These are phyloP conservation scores for Phasia obesa DNA, from an alignment of 2,888 invertebrate species.

Conservation along the genomic window DNA sequence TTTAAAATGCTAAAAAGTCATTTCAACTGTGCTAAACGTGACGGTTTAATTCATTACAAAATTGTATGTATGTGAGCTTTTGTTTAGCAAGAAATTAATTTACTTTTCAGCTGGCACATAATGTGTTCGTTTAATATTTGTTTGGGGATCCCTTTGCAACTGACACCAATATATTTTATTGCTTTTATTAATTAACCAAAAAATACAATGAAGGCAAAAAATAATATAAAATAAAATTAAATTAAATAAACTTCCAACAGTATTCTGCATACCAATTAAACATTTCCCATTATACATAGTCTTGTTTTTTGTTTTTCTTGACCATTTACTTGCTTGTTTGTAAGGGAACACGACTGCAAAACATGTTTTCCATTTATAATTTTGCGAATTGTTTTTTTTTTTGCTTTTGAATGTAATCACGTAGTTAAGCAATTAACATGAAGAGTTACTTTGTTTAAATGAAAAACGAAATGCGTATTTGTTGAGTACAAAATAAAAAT, in stretches of 20 bases:
- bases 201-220: conserved; percentile 32
- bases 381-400: conserved; percentile 60
- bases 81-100: conserved; percentile 11
- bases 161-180: conserved; percentile 65
- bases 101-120: conserved; percentile 22
- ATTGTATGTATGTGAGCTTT: no score
- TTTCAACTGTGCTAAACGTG: no score
- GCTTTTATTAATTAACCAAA: conserved; percentile 63
- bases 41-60: no score
- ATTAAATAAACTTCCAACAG: conserved; percentile 25
- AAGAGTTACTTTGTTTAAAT: conserved; percentile 58
- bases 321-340: not conserved
- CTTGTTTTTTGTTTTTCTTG: not conserved
- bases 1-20: no score
- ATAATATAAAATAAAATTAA: conserved; percentile 7
- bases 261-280: conserved; percentile 24
- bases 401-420: conserved; percentile 64
- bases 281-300: not conserved
- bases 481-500: conserved; percentile 29
- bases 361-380: conserved; percentile 67
- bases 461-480: conserved; percentile 36
- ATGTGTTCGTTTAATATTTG: conserved; percentile 21
- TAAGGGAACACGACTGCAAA: conserved; percentile 37
- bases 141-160: conserved; percentile 58
- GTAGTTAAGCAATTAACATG: conserved; percentile 69